Evolutionary conservation across 2,113 vertebrate species (phyloP).

Genomic region (Loxodonta africana): DNA sequence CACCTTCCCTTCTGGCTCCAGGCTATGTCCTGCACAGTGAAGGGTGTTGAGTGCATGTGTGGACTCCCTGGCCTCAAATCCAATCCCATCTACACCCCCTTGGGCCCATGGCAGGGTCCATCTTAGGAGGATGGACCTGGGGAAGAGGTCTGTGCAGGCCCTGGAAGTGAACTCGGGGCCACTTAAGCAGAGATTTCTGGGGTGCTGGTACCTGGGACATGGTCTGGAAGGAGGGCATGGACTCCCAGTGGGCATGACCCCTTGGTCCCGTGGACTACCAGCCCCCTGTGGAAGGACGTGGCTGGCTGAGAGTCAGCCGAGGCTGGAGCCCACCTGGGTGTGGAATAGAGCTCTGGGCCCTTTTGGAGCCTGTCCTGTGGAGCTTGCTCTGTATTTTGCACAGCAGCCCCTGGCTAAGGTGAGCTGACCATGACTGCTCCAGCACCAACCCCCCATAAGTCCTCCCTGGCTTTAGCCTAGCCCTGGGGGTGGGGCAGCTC

Average conservation of each 20-base stretch:
- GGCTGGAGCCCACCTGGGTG: accelerated
- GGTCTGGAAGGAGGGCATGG: not conserved
- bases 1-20: not conserved
- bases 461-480: not conserved
- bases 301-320: not conserved
- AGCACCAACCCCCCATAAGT: not conserved
- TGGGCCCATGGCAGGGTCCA: accelerated
- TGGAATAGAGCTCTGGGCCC: not conserved
- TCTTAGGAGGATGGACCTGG: not conserved
- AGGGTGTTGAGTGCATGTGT: not conserved
- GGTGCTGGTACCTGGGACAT: not conserved
- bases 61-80: accelerated
- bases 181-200: not conserved
- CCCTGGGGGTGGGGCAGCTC: slow-evolving; percentile 42
- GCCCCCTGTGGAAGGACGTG: not conserved
- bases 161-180: not conserved
- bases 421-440: not conserved
- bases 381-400: not conserved
- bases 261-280: not conserved
- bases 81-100: not conserved
- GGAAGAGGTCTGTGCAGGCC: not conserved
- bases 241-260: not conserved
- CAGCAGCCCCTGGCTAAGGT: not conserved
- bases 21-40: not conserved
- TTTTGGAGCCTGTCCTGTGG: not conserved